Evolutionary conservation across 2,113 vertebrate genomes (phyloP), one percentile per base, ranked within the genome.

Genomic region (Aegithalos caudatus): DNA sequence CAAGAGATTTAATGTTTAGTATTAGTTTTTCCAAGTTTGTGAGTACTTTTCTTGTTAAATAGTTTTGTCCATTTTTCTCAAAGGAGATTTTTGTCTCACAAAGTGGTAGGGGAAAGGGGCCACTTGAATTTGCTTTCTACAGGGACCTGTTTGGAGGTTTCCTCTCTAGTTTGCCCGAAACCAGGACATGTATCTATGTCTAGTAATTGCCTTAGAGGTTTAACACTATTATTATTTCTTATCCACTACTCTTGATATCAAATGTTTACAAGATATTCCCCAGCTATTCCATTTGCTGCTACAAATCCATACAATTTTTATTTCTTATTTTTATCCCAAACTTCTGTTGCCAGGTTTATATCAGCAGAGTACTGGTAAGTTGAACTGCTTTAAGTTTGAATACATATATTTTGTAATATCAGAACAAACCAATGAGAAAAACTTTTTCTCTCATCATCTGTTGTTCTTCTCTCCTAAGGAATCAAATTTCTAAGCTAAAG

Each of bases 31-130:
- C 29, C 29, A 62, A 2, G 4, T 51, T 62, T 40, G 29, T n/a
- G 22, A 77, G 35, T 33, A 50, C 17, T 50, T 33, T 50, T 15
- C 15, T 61, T 48, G 57, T 25, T 40, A 61, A 61, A 61, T 21
- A 25, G 1, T 12, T 42, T 62, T n/a, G 38, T 27, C 11, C 5
- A 4, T 37, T 78, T 42, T 62, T n/a, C 29, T 40, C 1, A 0
- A 40, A 40, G 23, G 29, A 42, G 10, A 51, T 51, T n/a, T 51
- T 27, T 33, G 45, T 61, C 28, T 40, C 17, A 8, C 29, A 40
- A 50, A n/a, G 6, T 7, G 23, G n/a, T 31, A 47, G 33, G 23
- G 13, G 7, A 31, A 31, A 21, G 7, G 17, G 23, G 21, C 14
- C 2, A 0, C n/a, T 33, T 50, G 35, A 61, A 38, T 61, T 77